phyloP scores from a whole-genome alignment of 2,888 invertebrate genomes.

The Brachypalpus laphriformis region DNA sequence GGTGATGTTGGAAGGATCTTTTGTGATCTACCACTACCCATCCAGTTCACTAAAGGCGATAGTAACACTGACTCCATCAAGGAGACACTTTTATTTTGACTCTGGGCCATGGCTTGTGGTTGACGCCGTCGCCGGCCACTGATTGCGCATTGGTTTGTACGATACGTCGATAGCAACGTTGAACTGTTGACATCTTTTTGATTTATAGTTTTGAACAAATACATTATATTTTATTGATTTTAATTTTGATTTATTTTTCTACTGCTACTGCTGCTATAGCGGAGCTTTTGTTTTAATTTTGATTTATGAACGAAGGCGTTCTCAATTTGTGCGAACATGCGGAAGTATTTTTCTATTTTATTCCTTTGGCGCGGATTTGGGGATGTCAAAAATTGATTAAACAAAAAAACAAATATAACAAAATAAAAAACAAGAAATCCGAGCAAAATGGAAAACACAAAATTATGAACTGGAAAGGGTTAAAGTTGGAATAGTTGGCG shows the following conservation, averaged over 20 bases:
- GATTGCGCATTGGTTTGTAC: slow-evolving; percentile 37
- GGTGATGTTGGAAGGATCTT: slow-evolving; percentile 23
- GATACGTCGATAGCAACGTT: slow-evolving; percentile 57
- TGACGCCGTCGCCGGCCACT: slow-evolving; percentile 15
- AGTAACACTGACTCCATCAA: slow-evolving; percentile 25
- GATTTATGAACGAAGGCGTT: slow-evolving; percentile 64
- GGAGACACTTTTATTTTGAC: slow-evolving; percentile 58
- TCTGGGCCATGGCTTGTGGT: slow-evolving; percentile 43
- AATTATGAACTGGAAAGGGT: slow-evolving; percentile 49
- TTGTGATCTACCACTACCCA: neutral
- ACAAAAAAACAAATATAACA: neutral
- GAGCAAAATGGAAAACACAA: slow-evolving; percentile 14
- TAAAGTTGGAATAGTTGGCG: slow-evolving; percentile 29
- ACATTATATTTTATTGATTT: slow-evolving; percentile 72
- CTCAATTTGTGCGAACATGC: slow-evolving; percentile 70
- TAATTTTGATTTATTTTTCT: slow-evolving; percentile 71
- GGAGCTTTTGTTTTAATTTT: slow-evolving; percentile 57
- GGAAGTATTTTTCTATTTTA: slow-evolving; percentile 54
- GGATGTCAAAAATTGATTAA: neutral
- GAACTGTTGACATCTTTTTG: slow-evolving; percentile 73
- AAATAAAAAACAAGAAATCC: neutral
- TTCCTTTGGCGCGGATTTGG: neutral
- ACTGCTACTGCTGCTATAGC: slow-evolving; percentile 47
- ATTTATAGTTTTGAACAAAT: slow-evolving; percentile 71
- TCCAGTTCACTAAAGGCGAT: slow-evolving; percentile 32